Percentiles rank a stretch among this genome's conserved stretches.
phyloP scores from a whole-genome alignment of 2,888 invertebrate genomes.

The Keiferia lycopersicella region DNA sequence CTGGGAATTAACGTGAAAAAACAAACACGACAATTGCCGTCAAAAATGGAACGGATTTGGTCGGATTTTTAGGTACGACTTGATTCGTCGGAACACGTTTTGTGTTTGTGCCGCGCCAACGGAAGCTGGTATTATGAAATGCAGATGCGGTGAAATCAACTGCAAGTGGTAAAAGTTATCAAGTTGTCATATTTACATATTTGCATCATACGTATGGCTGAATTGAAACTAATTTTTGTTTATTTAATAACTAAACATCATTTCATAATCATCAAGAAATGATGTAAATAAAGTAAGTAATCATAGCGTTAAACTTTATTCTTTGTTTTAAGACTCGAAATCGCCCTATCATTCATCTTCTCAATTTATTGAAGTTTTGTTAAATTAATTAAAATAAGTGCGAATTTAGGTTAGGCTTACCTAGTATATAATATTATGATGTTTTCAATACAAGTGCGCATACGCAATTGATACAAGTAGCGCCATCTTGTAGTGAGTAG shows the following conservation, averaged over 20 bases:
- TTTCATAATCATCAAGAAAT: no score
- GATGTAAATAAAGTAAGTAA: no score
- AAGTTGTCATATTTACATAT: neutral
- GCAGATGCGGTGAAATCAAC: conserved; percentile 38
- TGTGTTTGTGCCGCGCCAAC: conserved; percentile 45
- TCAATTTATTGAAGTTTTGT: no score
- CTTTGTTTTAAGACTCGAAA: no score
- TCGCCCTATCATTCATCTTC: no score
- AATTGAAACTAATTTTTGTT: no score
- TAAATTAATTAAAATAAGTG: no score
- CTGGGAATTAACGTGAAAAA: conserved; percentile 66
- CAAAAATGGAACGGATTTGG: conserved; percentile 61
- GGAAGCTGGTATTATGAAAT: conserved; percentile 43
- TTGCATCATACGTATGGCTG: no score
- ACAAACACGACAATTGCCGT: conserved; percentile 64
- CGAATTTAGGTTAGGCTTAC: no score
- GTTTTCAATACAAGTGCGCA: conserved; percentile 42
- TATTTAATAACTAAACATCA: no score
- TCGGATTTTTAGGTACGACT: conserved; percentile 46
- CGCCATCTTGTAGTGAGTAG: conserved; percentile 52
- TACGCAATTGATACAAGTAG: conserved; percentile 49
- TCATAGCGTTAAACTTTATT: no score
- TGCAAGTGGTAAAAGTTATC: neutral
- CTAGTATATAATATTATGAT: no score
- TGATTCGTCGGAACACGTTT: conserved; percentile 52